Evolutionary conservation across 1,140 invertebrate genomes (phyloP), one percentile per base, ranked within the genome.

Genomic region (Drosophila prosaltans): DNA sequence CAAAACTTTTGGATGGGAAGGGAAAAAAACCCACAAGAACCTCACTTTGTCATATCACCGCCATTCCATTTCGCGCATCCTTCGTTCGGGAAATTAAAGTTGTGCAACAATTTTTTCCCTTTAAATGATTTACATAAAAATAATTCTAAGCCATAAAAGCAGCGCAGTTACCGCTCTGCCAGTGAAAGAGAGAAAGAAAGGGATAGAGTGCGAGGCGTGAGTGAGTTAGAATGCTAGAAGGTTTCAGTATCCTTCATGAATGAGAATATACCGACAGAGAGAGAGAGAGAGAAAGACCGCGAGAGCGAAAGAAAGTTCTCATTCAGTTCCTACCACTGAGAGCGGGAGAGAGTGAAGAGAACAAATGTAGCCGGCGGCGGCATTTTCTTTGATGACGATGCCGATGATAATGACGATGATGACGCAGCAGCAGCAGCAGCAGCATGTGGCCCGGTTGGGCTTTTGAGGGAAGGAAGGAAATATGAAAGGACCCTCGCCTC

Each of bases 31-130:
- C 69, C 60, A 75, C 77, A 79, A 69, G n/a, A 40, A 59, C 36
- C 57, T 54, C 74, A 58, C 63, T 67, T 24, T 36, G 16, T 59
- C 55, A 54, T 51, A 3, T 24, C 21, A n/a, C 45, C 45, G 26
- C 69, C 21, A 16, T 58, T 2, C 11, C n/a, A 8, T 11, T 8
- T 21, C 21, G 43, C 11, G 21, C 30, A 64, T 57, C 65, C 40
- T 60, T 40, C 21, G 45, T 51, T 26, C 11, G 39, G 45, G 16
- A 66, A 62, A 65, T 75, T 81, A 63, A 85, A 81, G 82, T 85
- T 88, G 82, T 82, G 82, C 82, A 88, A 82, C 79, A 88, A 88
- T 84, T 51, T 84, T 80, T 69, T 16, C 16, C 41, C 80, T 81
- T 82, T 72, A 84, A 76, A 76, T 69, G 68, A 65, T 85, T 85